Base-by-base conservation (phyloP, 2,888 invertebrate species). In the Lutraria lutraria region DNA sequence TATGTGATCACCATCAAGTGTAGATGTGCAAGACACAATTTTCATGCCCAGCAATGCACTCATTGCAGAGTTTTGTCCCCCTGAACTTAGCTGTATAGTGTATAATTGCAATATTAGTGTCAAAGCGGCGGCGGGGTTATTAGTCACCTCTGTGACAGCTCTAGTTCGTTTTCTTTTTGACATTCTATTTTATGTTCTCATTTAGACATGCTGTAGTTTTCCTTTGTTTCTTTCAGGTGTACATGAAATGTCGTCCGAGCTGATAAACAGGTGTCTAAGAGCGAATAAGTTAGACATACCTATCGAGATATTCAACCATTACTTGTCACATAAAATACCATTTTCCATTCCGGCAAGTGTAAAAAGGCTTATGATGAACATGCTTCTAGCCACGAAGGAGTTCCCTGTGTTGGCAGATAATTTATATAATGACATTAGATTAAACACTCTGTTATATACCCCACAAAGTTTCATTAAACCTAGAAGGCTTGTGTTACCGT, bases 391-490 rank as follows among this genome's bases (percentile, higher is more conserved):
- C 4, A 85, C n/a, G 16, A 80, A 85, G 3, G 31, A 76, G 34
- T 31, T 29, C 8, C 76, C 16, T 6, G 19, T 16, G 34, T 1
- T 76, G 29, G 76, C 34, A 16, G 76, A 76, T 19, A 31, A 54
- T 15, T 25, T 85, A 25, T 85, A 34, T 43, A n/a, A 3, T 12
- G 85, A 85, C 13, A n/a, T 85, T 15, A 79, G 43, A 13, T 43
- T 29, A 0, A 76, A 31, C 31, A 8, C 54, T 60, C 10, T 25
- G n/a, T 4, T 82, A 29, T 72, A 81, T 25, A 25, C 34, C 0
- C 85, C 54, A 53, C 80, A 83, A 83, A 80, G 83, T n/a, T 87
- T 53, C 31, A 52, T 53, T 19, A 81, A n/a, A 54, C 82, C 83
- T 10, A 29, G 81, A 76, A 34, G 85, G 34, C 31, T 85, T 85